Base-by-base conservation (phyloP, 2,888 invertebrate genomes). In the Spilarctia lutea region DNA sequence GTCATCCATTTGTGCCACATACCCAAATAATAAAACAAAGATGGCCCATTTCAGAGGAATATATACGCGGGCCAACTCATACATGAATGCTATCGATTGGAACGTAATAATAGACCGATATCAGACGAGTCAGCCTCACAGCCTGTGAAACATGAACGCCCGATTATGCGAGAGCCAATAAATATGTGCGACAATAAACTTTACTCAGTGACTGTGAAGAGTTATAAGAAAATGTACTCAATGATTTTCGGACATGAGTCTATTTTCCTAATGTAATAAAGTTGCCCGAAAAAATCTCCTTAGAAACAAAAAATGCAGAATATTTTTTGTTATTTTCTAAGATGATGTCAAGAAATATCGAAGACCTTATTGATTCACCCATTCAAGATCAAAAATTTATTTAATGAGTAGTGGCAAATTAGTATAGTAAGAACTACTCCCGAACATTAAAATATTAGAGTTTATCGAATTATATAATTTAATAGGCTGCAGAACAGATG, bases 91-190 rank as follows among this genome's bases (percentile, higher is more conserved):
- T 78, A 85, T 85, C 81, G 85, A 85, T 85, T 81, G 68, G 74
- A 66, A 75, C 79, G 77, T 83, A 83, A 83, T 83, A 83, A 83
- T 81, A 83, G 81, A 79, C 74, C 68, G 65, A 77, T 83, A 71
- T 77, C 81, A 84, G 83, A 74, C 75, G 73, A 72, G 42, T 63
- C 73, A 68, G 60, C 78, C 65, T 71, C 76, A 71, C 78, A 71
- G 45, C 16, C 68, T 78, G 77, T 83, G 82, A 80, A 78, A 83
- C 83, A 82, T 75, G 78, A 79, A 68, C 68, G 68, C 35, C n/a
- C 70, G 77, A 85, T 83, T 81, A 83, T 79, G 81, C 76, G 75
- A 83, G 79, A 83, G 73, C 74, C 48, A 48, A 68, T 68, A 68
- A 68, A 79, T 85, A 83, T 79, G 75, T 76, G 60, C 66, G 71